A percentile compares a stretch with the other conserved stretches of the same genome.
phyloP scores from a whole-genome alignment of 2,113 vertebrate genomes.

The Madoqua kirkii region DNA sequence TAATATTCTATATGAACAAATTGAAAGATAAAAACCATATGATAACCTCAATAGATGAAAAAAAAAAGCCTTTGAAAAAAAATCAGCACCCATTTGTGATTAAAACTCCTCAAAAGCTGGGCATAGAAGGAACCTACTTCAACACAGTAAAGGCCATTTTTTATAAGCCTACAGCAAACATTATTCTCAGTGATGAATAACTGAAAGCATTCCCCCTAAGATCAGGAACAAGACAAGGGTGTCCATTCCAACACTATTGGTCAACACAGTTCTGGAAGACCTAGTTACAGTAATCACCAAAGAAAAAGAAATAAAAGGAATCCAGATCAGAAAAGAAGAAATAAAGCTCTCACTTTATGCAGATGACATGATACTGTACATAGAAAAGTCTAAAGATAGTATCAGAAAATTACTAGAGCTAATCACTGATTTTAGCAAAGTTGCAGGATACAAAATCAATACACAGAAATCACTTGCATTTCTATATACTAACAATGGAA shows the following conservation, averaged over 20 bases:
- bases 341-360: not conserved
- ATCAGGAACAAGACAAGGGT: not conserved
- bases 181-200: not conserved
- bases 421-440: not conserved
- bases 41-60: not conserved
- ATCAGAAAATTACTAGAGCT: not conserved
- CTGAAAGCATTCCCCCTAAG: not conserved
- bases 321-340: not conserved
- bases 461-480: not conserved
- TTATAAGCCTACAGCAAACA: not conserved
- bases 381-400: not conserved
- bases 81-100: not conserved
- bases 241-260: not conserved
- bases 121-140: not conserved
- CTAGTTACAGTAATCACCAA: not conserved
- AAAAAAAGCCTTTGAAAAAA: not conserved
- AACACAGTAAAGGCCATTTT: not conserved
- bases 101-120: not conserved
- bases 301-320: not conserved
- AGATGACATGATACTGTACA: not conserved
- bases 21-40: not conserved
- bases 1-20: not conserved
- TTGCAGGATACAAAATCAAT: not conserved
- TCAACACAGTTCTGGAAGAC: not conserved
- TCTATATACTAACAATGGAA: not conserved